Evolutionary conservation across 2,797 vertebrate species (phyloP).

Genomic region (Falco biarmicus): DNA sequence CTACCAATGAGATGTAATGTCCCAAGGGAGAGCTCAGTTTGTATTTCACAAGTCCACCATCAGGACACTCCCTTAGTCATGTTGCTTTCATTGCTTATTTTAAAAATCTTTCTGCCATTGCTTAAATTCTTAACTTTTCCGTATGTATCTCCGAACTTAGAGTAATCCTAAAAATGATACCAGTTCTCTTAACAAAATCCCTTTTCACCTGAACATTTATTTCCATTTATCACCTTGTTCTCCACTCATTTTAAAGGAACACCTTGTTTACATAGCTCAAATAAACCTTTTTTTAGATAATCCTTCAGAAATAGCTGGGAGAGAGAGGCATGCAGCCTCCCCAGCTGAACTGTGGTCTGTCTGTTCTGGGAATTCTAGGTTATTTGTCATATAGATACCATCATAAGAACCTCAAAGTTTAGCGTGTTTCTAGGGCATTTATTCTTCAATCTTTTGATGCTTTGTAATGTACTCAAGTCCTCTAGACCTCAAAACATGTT

Average conservation of each 20-base stretch:
- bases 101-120: slow-evolving; percentile 5
- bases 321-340: background rate
- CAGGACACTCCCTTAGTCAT: background rate
- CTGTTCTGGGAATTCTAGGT: background rate
- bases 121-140: slow-evolving; percentile 25
- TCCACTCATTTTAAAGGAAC: background rate
- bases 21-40: background rate
- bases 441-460: background rate
- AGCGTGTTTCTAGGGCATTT: background rate
- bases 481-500: background rate
- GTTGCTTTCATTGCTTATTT: background rate
- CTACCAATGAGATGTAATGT: background rate
- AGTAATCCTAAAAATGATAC: background rate
- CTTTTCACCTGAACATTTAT: background rate
- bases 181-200: slow-evolving; percentile 17
- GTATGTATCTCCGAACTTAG: background rate
- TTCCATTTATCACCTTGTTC: background rate
- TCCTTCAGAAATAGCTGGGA: background rate
- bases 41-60: background rate
- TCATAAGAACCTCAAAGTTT: background rate
- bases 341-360: background rate
- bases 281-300: background rate
- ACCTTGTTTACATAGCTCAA: background rate
- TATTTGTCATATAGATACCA: background rate
- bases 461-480: background rate